Percentiles rank a stretch among this genome's conserved stretches.
Evolutionary conservation across 2,113 vertebrate species (phyloP).

Genomic region (Passer domesticus): DNA sequence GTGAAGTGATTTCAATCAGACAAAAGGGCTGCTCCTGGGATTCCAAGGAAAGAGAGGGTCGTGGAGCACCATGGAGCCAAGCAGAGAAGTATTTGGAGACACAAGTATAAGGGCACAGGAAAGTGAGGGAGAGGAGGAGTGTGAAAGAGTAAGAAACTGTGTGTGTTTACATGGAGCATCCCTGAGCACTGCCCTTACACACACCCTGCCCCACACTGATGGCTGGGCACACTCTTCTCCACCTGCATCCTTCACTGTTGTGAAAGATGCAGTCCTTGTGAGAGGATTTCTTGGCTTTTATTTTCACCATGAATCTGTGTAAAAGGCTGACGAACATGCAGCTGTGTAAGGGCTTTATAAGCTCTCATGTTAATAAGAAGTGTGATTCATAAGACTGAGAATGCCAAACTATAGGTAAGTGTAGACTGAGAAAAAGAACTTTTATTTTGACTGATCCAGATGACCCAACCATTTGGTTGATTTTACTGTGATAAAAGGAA

Average conservation of each 20-base stretch:
- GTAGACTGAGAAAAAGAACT: neutral
- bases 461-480: rapidly evolving
- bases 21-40: neutral
- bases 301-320: neutral
- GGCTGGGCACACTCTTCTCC: neutral
- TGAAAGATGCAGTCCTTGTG: neutral
- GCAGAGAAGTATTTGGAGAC: neutral
- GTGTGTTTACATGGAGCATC: rapidly evolving
- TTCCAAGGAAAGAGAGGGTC: neutral
- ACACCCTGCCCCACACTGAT: neutral
- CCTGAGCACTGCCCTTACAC: rapidly evolving
- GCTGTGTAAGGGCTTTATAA: neutral
- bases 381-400: neutral
- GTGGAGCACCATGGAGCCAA: neutral
- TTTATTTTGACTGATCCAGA: neutral
- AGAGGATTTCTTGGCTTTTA: neutral
- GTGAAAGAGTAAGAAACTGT: neutral
- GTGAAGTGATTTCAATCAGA: neutral
- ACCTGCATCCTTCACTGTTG: neutral
- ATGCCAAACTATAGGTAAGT: neutral
- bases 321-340: neutral
- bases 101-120: neutral
- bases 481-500: neutral
- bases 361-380: neutral
- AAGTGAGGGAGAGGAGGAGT: neutral